These are phyloP conservation scores for Megalonaias nervosa DNA, from an alignment of 1,140 invertebrate species.

Conservation along the genomic window DNA sequence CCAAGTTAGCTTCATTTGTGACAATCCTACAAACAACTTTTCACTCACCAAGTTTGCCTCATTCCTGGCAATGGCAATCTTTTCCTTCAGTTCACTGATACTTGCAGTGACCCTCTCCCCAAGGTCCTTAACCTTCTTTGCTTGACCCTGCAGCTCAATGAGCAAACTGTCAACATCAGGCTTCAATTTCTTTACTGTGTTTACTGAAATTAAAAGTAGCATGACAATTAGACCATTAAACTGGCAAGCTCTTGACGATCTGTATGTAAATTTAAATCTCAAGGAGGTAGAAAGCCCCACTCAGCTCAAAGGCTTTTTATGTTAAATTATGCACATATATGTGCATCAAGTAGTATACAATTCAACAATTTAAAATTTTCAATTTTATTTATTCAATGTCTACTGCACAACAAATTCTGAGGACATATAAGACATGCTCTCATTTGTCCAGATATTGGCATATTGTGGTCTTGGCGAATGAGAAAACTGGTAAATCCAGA, in stretches of 20 bases:
- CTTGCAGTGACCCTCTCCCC: constrained; percentile 74
- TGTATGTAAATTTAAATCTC: too few species aligned
- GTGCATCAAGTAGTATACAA: too few species aligned
- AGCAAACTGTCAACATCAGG: constrained; percentile 77
- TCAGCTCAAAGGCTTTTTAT: too few species aligned
- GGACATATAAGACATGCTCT: too few species aligned
- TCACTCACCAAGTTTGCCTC: constrained; percentile 77
- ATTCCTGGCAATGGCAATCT: constrained; percentile 86
- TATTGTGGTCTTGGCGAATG: too few species aligned
- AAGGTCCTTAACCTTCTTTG: constrained; percentile 67
- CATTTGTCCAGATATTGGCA: too few species aligned
- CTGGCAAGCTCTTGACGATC: not conserved
- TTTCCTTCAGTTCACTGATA: constrained; percentile 81
- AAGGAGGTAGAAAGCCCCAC: too few species aligned
- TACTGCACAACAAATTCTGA: not conserved
- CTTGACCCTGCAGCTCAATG: constrained; percentile 77
- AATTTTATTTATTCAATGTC: too few species aligned
- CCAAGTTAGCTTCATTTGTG: not conserved
- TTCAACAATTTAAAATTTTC: not conserved
- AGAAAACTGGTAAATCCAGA: too few species aligned
- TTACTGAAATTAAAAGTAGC: constrained; percentile 72
- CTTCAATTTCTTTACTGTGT: constrained; percentile 77
- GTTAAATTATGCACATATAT: too few species aligned
- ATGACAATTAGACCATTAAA: not conserved
- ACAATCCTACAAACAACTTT: not conserved